Conservation (phyloP, 2,113 vertebrate species). For the Montifringilla adamsi region DNA sequence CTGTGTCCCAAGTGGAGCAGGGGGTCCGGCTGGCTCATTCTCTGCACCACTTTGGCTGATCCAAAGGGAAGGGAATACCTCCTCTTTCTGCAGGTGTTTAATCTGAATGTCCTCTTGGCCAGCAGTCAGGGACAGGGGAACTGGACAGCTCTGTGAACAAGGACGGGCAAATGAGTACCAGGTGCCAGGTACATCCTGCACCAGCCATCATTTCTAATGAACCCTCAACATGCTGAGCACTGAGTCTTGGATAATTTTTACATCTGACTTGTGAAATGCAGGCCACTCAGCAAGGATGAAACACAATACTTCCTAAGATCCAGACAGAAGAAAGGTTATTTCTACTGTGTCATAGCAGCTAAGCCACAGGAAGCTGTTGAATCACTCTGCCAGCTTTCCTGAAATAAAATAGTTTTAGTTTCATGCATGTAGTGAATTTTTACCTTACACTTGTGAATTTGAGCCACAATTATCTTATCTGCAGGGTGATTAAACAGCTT, state of each 20-base stretch:
- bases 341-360: conserved; percentile 46
- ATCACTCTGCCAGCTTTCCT: conserved; percentile 34
- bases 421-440: conserved; percentile 25
- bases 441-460: conserved; percentile 51
- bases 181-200: background rate
- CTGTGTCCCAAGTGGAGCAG: background rate
- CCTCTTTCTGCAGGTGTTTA: background rate
- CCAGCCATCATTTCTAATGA: background rate
- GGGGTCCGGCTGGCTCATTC: background rate
- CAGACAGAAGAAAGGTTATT: conserved; percentile 57
- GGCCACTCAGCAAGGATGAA: conserved; percentile 46
- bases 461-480: conserved; percentile 52
- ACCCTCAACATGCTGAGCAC: background rate
- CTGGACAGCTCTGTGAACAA: background rate
- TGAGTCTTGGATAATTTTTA: conserved; percentile 25
- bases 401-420: conserved; percentile 58
- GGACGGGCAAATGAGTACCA: background rate
- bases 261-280: conserved; percentile 43
- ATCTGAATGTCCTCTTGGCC: background rate
- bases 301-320: conserved; percentile 52
- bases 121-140: background rate
- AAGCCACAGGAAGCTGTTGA: conserved; percentile 51
- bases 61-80: background rate
- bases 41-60: background rate
- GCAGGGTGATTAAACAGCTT: background rate